Conservation (phyloP, 2,888 invertebrate genomes). For the Bombyx huttoni region DNA sequence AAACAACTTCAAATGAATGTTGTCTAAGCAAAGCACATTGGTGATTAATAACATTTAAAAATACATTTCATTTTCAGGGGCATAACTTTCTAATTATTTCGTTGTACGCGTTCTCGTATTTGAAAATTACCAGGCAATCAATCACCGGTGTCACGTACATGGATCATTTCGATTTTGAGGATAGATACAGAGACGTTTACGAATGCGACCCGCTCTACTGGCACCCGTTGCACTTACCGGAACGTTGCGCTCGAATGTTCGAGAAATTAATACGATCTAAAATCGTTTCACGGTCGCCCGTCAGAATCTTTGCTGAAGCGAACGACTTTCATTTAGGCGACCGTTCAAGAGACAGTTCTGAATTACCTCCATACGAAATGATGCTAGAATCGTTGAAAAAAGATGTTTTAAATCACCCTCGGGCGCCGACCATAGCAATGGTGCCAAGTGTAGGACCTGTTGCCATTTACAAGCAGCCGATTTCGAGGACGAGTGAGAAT, state of each 20-base stretch:
- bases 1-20: background rate
- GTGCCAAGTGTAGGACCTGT: constrained; percentile 38
- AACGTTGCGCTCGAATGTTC: constrained; percentile 38
- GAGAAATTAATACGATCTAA: constrained; percentile 32
- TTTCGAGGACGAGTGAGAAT: constrained; percentile 37
- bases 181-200: constrained; percentile 35
- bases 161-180: constrained; percentile 47
- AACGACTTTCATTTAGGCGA: background rate
- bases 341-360: background rate
- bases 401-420: constrained; percentile 33
- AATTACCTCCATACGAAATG: constrained; percentile 23
- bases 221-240: constrained; percentile 54
- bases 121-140: constrained; percentile 20
- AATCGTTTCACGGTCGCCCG: constrained; percentile 17
- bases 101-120: background rate
- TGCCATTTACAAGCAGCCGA: constrained; percentile 43
- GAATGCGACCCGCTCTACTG: constrained; percentile 55
- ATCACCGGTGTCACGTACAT: constrained; percentile 51
- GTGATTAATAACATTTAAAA: constrained; percentile 1
- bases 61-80: background rate
- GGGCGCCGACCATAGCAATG: constrained; percentile 26
- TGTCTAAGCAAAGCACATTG: background rate
- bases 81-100: background rate
- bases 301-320: constrained; percentile 21
- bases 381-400: constrained; percentile 31